Evolutionary conservation across 1,140 invertebrate genomes (phyloP).

Genomic region (Cepaea nemoralis): DNA sequence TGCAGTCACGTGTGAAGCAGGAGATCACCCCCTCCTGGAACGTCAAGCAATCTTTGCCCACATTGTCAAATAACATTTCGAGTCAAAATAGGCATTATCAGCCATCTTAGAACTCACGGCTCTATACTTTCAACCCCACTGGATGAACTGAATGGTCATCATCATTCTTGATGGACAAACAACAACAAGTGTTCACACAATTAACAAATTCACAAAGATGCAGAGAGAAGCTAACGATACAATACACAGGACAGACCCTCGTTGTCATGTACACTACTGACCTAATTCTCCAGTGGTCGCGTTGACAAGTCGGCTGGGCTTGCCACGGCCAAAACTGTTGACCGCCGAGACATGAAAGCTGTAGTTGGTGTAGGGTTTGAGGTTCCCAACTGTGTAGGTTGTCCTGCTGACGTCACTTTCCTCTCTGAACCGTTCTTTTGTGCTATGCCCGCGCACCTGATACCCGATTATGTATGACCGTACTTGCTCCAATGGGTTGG

Average conservation of each 20-base stretch:
- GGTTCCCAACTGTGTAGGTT: conserved; percentile 88
- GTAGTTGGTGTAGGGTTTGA: conserved; percentile 94
- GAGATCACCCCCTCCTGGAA: no score
- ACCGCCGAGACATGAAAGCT: conserved; percentile 96
- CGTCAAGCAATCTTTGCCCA: no score
- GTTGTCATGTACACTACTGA: conserved; percentile 74
- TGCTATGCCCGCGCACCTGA: conserved; percentile 86
- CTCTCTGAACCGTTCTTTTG: conserved; percentile 75
- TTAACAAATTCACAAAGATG: not conserved
- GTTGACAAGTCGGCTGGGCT: conserved; percentile 85
- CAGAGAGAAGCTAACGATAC: not conserved
- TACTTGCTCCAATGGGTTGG: conserved; percentile 82
- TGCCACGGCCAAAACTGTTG: conserved; percentile 91
- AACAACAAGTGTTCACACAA: no score
- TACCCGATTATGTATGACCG: conserved; percentile 96
- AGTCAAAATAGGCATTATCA: no score
- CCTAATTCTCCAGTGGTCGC: conserved; percentile 96
- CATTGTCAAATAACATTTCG: no score
- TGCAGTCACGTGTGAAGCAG: no score
- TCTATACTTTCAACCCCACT: no score
- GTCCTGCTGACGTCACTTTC: conserved; percentile 92
- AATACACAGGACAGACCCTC: not conserved
- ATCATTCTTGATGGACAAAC: no score
- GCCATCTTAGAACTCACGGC: no score
- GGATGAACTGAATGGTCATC: no score